Conservation (phyloP, 2,797 vertebrate species). For the Emydoidea blandingii region DNA sequence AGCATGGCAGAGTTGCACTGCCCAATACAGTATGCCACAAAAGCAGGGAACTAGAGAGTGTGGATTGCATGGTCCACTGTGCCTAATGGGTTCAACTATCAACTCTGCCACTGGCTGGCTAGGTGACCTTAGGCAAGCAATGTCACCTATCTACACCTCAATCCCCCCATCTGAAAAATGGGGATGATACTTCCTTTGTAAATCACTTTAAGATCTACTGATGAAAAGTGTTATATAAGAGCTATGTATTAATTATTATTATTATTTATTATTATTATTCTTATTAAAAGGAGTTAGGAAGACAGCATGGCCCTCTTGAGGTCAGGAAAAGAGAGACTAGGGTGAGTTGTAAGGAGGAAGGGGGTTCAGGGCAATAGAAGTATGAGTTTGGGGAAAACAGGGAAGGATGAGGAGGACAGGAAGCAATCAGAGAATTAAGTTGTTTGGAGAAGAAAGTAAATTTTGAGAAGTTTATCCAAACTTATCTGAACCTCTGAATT, state of each 20-base stretch:
- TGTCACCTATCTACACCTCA: too few species aligned
- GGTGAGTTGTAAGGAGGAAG: rapidly evolving
- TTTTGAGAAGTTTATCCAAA: background rate
- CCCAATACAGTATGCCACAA: background rate
- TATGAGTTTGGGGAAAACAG: background rate
- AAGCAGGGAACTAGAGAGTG: background rate
- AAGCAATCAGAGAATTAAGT: background rate
- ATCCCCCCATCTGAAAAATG: too few species aligned
- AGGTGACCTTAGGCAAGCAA: too few species aligned
- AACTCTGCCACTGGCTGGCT: too few species aligned
- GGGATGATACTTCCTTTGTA: too few species aligned
- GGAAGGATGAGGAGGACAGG: background rate
- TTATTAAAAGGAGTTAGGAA: background rate
- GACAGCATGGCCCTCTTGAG: background rate
- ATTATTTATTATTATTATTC: too few species aligned
- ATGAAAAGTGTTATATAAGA: too few species aligned
- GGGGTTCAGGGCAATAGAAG: rapidly evolving
- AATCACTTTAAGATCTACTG: too few species aligned
- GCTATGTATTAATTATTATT: too few species aligned
- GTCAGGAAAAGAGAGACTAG: background rate
- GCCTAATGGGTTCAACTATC: too few species aligned
- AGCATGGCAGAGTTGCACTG: background rate
- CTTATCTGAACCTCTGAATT: background rate
- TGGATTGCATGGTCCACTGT: rapidly evolving
- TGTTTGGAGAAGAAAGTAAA: background rate